phyloP scores from a whole-genome alignment of 1,140 invertebrate species.

The Triops cancriformis region DNA sequence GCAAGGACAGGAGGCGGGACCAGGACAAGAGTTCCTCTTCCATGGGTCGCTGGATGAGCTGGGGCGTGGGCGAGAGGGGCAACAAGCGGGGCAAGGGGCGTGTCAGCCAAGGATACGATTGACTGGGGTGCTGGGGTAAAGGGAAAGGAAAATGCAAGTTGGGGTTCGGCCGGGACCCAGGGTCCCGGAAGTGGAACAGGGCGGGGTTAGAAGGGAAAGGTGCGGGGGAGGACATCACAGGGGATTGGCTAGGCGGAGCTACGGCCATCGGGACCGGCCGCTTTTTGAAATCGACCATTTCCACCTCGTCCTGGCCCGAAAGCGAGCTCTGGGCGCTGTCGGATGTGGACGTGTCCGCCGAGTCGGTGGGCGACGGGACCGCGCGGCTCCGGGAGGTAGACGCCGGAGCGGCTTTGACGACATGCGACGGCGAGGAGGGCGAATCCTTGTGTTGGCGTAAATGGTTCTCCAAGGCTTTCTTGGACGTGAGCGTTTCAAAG shows the following conservation, averaged over 20 bases:
- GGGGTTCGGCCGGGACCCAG: not conserved
- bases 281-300: not conserved
- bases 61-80: not conserved
- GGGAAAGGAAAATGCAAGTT: not conserved
- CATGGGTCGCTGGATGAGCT: not conserved
- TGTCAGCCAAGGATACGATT: not conserved
- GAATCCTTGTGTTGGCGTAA: constrained; percentile 76
- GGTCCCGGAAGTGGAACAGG: not conserved
- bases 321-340: not conserved
- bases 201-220: not conserved
- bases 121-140: not conserved
- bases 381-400: not conserved
- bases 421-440: constrained; percentile 23
- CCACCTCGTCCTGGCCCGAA: not conserved
- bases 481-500: constrained; percentile 76
- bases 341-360: not conserved
- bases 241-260: not conserved
- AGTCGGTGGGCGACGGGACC: not conserved
- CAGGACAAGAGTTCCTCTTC: not conserved
- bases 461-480: constrained; percentile 79
- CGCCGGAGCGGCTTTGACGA: not conserved
- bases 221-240: not conserved
- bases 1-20: not conserved
- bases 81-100: not conserved
- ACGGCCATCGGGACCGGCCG: not conserved